Evolutionary conservation across 2,113 vertebrate genomes (phyloP).

Genomic region (Tylochromis polylepis): DNA sequence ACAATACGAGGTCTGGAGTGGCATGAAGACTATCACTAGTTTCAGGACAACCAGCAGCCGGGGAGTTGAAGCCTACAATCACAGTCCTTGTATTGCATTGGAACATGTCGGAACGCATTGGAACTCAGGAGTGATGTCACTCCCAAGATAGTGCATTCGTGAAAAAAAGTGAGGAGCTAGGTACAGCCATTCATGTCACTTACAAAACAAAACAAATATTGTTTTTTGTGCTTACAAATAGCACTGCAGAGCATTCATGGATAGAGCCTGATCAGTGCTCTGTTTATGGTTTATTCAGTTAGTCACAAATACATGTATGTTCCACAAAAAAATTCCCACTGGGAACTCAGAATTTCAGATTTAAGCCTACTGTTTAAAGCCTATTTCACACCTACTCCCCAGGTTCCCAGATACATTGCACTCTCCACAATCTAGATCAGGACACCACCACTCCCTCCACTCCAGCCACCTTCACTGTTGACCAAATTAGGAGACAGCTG

Average conservation of each 20-base stretch:
- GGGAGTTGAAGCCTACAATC: neutral
- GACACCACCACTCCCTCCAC: neutral
- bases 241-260: neutral
- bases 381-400: no score
- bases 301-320: neutral
- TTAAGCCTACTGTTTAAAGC: no score
- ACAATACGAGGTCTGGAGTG: neutral
- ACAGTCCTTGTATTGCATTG: neutral
- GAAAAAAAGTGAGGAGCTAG: neutral
- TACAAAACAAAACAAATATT: neutral
- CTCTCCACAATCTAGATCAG: neutral
- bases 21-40: neutral
- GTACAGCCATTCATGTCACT: neutral
- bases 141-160: neutral
- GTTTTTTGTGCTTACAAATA: neutral
- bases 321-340: no score
- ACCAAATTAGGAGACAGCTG: neutral
- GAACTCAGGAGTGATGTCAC: neutral
- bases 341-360: no score
- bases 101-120: neutral
- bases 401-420: neutral
- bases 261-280: neutral
- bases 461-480: neutral
- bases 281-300: neutral
- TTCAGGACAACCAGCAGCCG: neutral